Conservation (phyloP, 2,113 vertebrate genomes). For the Orientallactaga bullata region DNA sequence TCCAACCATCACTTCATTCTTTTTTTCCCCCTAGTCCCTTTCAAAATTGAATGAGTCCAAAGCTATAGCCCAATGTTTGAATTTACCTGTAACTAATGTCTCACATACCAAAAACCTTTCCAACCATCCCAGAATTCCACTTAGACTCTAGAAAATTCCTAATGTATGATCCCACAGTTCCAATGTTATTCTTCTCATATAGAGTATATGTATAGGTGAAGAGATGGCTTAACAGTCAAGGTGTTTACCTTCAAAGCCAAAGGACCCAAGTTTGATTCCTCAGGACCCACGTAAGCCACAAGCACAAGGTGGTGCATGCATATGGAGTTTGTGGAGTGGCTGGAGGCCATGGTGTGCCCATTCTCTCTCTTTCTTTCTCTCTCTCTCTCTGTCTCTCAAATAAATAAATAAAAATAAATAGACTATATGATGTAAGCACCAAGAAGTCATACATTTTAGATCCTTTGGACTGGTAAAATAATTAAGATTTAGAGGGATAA, state of each 20-base stretch:
- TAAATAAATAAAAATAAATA: neutral
- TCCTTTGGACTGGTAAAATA: conserved; percentile 42
- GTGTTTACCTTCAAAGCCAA: no score
- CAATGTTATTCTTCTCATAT: neutral
- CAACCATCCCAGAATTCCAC: neutral
- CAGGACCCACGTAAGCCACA: no score
- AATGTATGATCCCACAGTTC: neutral
- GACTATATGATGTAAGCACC: neutral
- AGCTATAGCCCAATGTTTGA: neutral
- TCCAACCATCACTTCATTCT: no score
- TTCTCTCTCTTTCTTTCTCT: no score
- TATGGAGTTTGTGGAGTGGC: no score
- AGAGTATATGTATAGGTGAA: neutral
- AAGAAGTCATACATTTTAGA: neutral
- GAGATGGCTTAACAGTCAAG: no score
- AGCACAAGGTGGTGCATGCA: no score
- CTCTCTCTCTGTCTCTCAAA: no score
- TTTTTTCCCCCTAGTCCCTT: neutral
- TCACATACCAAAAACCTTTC: neutral
- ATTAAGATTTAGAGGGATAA: neutral
- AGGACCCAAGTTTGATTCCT: no score
- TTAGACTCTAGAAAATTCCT: neutral
- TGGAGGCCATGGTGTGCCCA: no score
- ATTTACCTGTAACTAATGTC: neutral
- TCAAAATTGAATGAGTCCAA: neutral